These are phyloP conservation scores for Scomber scombrus DNA, from an alignment of 2,113 vertebrate species.

Conservation along the genomic window DNA sequence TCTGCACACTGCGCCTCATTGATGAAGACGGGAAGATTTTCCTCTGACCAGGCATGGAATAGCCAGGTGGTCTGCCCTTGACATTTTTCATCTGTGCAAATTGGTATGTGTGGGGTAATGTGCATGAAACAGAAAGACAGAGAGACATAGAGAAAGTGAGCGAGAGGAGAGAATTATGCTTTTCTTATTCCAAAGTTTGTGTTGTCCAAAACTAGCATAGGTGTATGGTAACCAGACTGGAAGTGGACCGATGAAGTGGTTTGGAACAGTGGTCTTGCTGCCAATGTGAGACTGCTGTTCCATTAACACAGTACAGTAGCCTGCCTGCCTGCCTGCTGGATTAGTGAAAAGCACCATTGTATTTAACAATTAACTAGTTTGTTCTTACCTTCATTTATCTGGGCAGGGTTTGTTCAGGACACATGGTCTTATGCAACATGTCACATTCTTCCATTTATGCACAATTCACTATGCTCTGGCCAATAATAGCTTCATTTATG, in stretches of 20 bases:
- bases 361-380: constrained; percentile 77
- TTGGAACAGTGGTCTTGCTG: constrained; percentile 69
- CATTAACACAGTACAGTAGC: constrained; percentile 75
- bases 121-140: constrained; percentile 36
- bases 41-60: constrained; percentile 74
- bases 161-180: constrained; percentile 68
- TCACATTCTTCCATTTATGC: constrained; percentile 69
- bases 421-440: constrained; percentile 70
- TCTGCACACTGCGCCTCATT: constrained; percentile 81
- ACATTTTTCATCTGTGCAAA: constrained; percentile 80
- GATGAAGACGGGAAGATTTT: constrained; percentile 80
- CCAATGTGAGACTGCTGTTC: constrained; percentile 75
- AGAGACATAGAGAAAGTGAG: constrained; percentile 51
- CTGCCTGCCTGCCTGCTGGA: constrained; percentile 67
- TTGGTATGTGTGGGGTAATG: constrained; percentile 78
- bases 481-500: constrained; percentile 51
- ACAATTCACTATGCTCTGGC: constrained; percentile 46
- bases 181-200: constrained; percentile 71
- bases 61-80: constrained; percentile 81
- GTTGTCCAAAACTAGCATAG: constrained; percentile 81
- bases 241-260: constrained; percentile 78
- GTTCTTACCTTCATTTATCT: constrained; percentile 74
- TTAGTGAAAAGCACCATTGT: constrained; percentile 80
- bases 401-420: constrained; percentile 56
- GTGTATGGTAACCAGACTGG: constrained; percentile 75